Conservation (phyloP, 1,140 invertebrate genomes). For the Idris sp. region DNA sequence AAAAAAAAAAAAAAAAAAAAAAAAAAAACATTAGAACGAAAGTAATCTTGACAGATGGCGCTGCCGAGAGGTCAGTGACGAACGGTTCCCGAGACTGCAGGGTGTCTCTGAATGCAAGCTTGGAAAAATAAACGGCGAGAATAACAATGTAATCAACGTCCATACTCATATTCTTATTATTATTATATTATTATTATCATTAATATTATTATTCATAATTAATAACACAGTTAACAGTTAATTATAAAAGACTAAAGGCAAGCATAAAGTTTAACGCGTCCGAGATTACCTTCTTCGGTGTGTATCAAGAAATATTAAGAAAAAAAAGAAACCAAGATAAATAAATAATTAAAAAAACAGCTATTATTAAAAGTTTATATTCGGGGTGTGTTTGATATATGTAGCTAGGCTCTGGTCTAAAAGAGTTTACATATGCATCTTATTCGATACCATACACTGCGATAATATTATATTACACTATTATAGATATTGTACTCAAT, state of each 20-base stretch:
- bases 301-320: slow-evolving; percentile 63
- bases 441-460: slow-evolving; percentile 62
- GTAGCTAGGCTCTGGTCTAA: slow-evolving; percentile 63
- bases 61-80: too few species aligned
- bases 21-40: too few species aligned
- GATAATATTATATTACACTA: slow-evolving; percentile 64
- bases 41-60: too few species aligned
- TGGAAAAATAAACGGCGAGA: slow-evolving; percentile 45
- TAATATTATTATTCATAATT: slow-evolving; percentile 32
- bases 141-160: slow-evolving; percentile 60
- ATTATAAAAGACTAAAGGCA: slow-evolving; percentile 15
- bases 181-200: slow-evolving; percentile 16
- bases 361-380: slow-evolving; percentile 68
- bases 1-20: too few species aligned
- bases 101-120: slow-evolving; percentile 32
- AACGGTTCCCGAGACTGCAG: slow-evolving; percentile 50
- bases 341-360: too few species aligned
- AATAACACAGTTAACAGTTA: slow-evolving; percentile 25
- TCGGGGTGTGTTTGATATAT: slow-evolving; percentile 73
- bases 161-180: slow-evolving; percentile 40
- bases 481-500: slow-evolving; percentile 64
- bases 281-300: slow-evolving; percentile 54
- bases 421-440: slow-evolving; percentile 60
- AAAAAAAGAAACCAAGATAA: slow-evolving; percentile 25
- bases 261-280: slow-evolving; percentile 17